phyloP scores from a whole-genome alignment of 2,113 vertebrate species.

The Xenopus laevis region DNA sequence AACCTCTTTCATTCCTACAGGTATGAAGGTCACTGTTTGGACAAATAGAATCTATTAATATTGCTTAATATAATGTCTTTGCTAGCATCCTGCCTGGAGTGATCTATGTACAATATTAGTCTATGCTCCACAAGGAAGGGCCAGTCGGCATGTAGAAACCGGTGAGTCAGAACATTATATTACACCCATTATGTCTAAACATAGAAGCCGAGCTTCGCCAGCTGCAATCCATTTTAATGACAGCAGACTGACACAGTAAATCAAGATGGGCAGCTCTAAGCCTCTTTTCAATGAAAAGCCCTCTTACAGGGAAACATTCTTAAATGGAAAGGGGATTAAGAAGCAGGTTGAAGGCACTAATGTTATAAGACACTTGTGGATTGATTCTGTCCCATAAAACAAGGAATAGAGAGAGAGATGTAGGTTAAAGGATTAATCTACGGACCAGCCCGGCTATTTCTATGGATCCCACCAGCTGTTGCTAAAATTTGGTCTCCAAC shows the following conservation, averaged over 20 bases:
- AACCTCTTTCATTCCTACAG: background rate
- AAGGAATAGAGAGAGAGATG: background rate
- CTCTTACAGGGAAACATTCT: slow-evolving; percentile 40
- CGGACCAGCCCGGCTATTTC: too few species aligned
- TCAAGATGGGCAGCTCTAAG: slow-evolving; percentile 40
- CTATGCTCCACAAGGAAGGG: background rate
- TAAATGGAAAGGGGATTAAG: slow-evolving; percentile 36
- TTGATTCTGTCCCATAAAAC: slow-evolving; percentile 29
- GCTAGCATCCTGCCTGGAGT: background rate
- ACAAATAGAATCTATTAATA: background rate
- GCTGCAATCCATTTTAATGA: slow-evolving; percentile 40
- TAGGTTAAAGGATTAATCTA: background rate
- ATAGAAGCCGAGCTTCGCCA: slow-evolving; percentile 21
- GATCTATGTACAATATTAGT: background rate
- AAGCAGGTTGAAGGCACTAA: slow-evolving; percentile 6
- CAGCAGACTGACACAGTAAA: slow-evolving; percentile 38
- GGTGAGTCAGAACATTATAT: slow-evolving; percentile 6
- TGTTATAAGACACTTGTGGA: slow-evolving; percentile 19
- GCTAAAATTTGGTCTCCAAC: too few species aligned
- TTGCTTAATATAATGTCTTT: too few species aligned
- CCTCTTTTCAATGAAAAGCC: slow-evolving; percentile 39
- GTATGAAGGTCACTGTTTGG: background rate
- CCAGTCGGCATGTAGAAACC: background rate
- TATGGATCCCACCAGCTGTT: too few species aligned
- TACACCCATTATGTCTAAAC: slow-evolving; percentile 28